Evolutionary conservation across 1,140 invertebrate species (phyloP), one percentile per base, ranked within the genome.

Genomic region (Leguminivora glycinivorella): DNA sequence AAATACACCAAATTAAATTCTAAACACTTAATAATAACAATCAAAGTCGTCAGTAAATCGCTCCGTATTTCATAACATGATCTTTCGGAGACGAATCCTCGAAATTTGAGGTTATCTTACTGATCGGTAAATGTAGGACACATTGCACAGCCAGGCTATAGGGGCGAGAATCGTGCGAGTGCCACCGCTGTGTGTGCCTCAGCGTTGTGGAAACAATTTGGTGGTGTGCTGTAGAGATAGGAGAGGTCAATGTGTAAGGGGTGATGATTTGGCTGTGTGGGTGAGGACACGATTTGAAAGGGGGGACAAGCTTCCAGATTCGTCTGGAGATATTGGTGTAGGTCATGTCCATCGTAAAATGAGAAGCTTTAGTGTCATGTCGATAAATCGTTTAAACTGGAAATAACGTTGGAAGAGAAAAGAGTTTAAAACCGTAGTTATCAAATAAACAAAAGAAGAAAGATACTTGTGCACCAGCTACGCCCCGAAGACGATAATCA

Each of bases 71-170:
- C 43, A 66, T 70, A 72, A 68, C 71, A 80, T 81, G 74, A 80
- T 83, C 72, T 70, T 24, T 78, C 70, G 71, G 67, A 73, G 75
- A 78, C 75, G 73, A 81, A 86, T 86, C 75, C 76, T 80, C 72
- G 70, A 80, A 81, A 84, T 90, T 90, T 87, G 78, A 90, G 88
- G 88, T 90, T 90, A 90, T 88, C 80, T 84, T 77, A 70, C 77
- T 76, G 81, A 85, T 84, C 81, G 78, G 83, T 83, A 80, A 85
- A 88, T 87, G 86, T 88, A 87, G 84, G 87, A 78, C 86, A 84
- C 81, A 80, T 80, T 82, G 76, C 77, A 73, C 80, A 80, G 77
- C 72, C 78, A 77, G 77, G 73, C 76, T 24, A 75, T 89, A 89
- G 78, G 80, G 87, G 80, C 80, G 71, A 87, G 70, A 83, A 80